Evolutionary conservation across 1,140 invertebrate species (phyloP).

Genomic region (Heliconius himera): DNA sequence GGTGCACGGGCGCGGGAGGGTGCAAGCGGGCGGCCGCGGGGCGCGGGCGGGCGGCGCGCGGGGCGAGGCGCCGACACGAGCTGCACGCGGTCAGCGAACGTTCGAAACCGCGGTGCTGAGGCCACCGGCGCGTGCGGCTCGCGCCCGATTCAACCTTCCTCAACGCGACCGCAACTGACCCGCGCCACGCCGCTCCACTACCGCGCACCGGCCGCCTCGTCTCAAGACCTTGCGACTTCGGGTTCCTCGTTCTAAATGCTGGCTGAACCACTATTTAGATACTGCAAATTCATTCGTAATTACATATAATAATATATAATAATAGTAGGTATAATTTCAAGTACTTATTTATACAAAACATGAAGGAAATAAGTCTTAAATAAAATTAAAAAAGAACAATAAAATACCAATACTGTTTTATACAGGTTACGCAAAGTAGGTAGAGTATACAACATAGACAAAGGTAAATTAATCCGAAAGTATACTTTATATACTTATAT

Average conservation of each 20-base stretch:
- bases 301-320: background rate
- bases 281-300: background rate
- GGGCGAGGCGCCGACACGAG: conserved; percentile 70
- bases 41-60: conserved; percentile 49
- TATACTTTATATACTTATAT: no score
- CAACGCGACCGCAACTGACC: conserved; percentile 79
- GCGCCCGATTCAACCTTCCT: conserved; percentile 79
- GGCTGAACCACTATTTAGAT: background rate
- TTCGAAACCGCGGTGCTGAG: conserved; percentile 67
- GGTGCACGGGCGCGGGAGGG: conserved; percentile 40
- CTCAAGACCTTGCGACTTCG: conserved; percentile 23
- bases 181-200: conserved; percentile 50
- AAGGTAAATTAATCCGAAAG: no score
- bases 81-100: conserved; percentile 73
- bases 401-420: no score
- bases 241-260: background rate
- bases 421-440: no score
- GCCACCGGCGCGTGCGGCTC: conserved; percentile 64
- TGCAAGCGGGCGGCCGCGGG: conserved; percentile 35
- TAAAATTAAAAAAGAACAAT: no score
- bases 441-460: no score
- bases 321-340: background rate
- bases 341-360: background rate
- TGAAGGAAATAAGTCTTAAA: no score
- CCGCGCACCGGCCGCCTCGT: conserved; percentile 22